Evolutionary conservation across 2,888 invertebrate species (phyloP).

Genomic region (Tanaodytes sp.): DNA sequence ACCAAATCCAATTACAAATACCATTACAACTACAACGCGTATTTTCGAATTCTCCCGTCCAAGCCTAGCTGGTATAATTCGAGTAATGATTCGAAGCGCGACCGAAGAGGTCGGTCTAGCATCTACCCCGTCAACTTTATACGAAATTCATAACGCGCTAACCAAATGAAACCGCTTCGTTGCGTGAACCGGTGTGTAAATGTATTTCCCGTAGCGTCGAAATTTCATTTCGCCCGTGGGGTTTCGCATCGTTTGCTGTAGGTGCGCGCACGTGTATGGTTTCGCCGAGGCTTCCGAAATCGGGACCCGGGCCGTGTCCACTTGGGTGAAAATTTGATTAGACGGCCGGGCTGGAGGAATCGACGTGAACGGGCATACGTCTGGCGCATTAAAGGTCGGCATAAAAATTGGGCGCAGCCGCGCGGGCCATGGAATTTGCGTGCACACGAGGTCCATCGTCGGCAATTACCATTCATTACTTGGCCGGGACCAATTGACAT

Average conservation of each 20-base stretch:
- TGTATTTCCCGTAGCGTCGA: constrained; percentile 8
- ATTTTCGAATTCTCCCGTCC: no score
- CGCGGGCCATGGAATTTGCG: constrained; percentile 11
- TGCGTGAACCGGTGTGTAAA: constrained; percentile 15
- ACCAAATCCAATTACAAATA: no score
- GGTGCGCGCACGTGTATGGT: background rate
- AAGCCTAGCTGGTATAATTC: no score
- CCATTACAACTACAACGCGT: no score
- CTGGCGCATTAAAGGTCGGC: constrained; percentile 34
- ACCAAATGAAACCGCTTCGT: constrained; percentile 21
- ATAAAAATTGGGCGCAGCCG: constrained; percentile 9
- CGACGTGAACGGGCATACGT: constrained; percentile 38
- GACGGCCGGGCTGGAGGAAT: constrained; percentile 36
- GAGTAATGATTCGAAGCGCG: no score
- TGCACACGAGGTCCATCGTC: constrained; percentile 21
- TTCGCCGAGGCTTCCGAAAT: background rate
- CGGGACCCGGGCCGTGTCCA: constrained; percentile 3
- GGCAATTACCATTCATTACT: constrained; percentile 71
- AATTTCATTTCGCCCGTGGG: constrained; percentile 12
- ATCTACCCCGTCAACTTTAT: constrained; percentile 10
- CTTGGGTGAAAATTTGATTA: constrained; percentile 40
- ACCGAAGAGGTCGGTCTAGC: no score
- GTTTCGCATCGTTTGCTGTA: constrained; percentile 2
- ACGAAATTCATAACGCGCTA: constrained; percentile 15
- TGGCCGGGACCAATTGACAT: constrained; percentile 70